A percentile compares a stretch with the other conserved stretches of the same genome.
Conservation (phyloP, 2,797 vertebrate genomes). For the Urocyon cinereoargenteus region DNA sequence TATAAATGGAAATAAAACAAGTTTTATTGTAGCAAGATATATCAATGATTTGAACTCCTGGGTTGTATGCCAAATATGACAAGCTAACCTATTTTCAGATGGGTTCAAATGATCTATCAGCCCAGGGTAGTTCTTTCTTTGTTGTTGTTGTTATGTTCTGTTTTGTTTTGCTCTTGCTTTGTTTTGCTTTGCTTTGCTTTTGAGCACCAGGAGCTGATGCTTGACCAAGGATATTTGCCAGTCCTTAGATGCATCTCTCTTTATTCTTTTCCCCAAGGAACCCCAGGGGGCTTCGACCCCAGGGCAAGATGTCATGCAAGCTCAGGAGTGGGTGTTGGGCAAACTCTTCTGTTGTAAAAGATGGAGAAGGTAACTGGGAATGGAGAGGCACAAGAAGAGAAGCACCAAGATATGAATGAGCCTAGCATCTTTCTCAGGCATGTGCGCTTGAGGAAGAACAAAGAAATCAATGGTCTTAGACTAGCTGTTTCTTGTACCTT, state of each 20-base stretch:
- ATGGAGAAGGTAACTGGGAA: not conserved
- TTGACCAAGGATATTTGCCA: not conserved
- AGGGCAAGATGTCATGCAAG: not conserved
- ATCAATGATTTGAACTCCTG: not conserved
- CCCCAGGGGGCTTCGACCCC: not conserved
- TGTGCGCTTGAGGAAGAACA: not conserved
- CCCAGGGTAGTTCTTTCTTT: not conserved
- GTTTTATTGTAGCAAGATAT: not conserved
- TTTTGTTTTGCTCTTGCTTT: not conserved
- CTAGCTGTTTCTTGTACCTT: not conserved
- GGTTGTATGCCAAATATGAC: not conserved
- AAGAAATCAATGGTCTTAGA: not conserved
- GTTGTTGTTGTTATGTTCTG: not conserved
- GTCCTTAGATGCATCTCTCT: not conserved
- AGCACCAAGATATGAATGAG: accelerated
- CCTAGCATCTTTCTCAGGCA: not conserved
- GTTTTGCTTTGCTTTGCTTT: not conserved
- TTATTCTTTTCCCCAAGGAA: not conserved
- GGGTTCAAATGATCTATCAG: not conserved
- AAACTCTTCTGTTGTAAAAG: not conserved
- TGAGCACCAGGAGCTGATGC: not conserved
- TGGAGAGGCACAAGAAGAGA: not conserved
- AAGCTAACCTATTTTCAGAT: not conserved
- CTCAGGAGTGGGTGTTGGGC: not conserved
- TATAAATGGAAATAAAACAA: conserved; percentile 27